Evolutionary conservation across 2,113 vertebrate genomes (phyloP), one percentile per base, ranked within the genome.

Genomic region (Oryzias woworae): DNA sequence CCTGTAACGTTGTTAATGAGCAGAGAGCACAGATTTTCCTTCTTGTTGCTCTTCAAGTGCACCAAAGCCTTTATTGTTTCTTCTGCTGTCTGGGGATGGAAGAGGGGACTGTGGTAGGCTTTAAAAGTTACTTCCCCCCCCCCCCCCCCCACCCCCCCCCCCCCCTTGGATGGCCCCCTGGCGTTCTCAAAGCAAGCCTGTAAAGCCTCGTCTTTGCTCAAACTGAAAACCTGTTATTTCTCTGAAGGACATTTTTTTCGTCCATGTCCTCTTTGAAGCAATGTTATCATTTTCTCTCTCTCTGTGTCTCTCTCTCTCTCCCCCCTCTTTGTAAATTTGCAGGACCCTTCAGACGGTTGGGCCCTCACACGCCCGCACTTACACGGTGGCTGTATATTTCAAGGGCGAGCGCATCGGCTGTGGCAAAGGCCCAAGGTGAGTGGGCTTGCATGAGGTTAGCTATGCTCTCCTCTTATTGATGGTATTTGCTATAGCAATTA

Each of bases 261-360:
- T 69, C 81, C 77, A 81, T 61, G 23, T 42, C n/a, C 46, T 65
- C 60, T 57, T 69, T 23, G 17, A 48, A 56, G 57, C 5, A 26
- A 20, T 46, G 7, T 62, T 23, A 1, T 36, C 62, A 42, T 74
- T 63, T 10, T 67, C 64, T 63, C 55, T 73, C 45, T 57, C 12
- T 18, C 2, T 45, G 44, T 14, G 51, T 28, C 5, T 6, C 26
- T 6, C 26, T 6, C 26, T 6, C 14, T 45, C 18, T 62, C 8
- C 7, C 28, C 42, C 31, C 41, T 42, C 8, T 50, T 47, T 55
- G 81, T 36, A 16, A n/a, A 61, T 48, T 58, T 75, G 72, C 86
- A 99, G 97, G 89, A 99, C 96, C 44, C 90, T 99, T 75, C 97
- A 99, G 90, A 99, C 97, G 0, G 96, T 98, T 31, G 97, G 97